These are phyloP conservation scores for Pangasianodon gigas DNA, from an alignment of 2,113 vertebrate species.

Conservation along the genomic window DNA sequence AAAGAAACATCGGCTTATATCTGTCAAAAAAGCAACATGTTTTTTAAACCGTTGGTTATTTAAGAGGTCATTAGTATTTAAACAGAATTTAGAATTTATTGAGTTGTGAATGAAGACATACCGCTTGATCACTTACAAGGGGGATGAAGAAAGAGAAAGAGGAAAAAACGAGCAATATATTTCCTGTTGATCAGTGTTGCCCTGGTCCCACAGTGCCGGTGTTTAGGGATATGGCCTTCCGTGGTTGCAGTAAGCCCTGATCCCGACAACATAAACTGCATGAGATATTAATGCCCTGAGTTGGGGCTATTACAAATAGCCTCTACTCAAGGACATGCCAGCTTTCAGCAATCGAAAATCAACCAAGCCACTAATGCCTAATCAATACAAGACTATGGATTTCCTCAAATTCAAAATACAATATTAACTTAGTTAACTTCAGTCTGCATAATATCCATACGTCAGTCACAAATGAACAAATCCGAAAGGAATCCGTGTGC, in stretches of 20 bases:
- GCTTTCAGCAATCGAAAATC: constrained; percentile 27
- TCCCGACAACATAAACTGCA: neutral
- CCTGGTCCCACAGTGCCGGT: constrained; percentile 1
- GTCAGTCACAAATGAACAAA: neutral
- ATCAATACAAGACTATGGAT: constrained; percentile 64
- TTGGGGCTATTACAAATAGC: constrained; percentile 13
- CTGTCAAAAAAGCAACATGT: too few species aligned
- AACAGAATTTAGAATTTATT: too few species aligned
- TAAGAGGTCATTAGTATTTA: too few species aligned
- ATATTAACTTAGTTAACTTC: constrained; percentile 60
- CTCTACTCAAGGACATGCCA: constrained; percentile 35
- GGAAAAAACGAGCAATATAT: neutral
- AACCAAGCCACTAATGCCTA: constrained; percentile 54
- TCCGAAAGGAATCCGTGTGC: neutral
- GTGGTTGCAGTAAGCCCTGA: neutral
- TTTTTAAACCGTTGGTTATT: too few species aligned
- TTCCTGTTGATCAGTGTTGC: neutral
- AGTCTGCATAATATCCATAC: constrained; percentile 37
- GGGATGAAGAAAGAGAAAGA: neutral
- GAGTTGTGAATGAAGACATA: neutral
- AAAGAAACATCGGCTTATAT: too few species aligned
- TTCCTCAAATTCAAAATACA: constrained; percentile 48
- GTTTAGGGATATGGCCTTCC: neutral
- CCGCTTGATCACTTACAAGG: neutral
- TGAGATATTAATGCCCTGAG: constrained; percentile 27